Base-by-base conservation (phyloP, 2,888 invertebrate species). In the Drosophila testacea region DNA sequence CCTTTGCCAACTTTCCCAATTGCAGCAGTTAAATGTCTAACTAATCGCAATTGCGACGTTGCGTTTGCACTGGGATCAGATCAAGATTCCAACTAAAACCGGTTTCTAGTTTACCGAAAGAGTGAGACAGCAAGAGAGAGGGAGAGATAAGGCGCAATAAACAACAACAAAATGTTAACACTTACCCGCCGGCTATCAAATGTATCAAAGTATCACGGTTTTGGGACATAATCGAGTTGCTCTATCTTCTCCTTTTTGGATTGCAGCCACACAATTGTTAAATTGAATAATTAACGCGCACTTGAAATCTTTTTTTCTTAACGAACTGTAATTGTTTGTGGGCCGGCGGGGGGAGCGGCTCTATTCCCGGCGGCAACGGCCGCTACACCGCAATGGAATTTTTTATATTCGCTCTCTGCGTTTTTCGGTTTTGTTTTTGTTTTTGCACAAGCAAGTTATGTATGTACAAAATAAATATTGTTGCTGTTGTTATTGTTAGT, bases 131-230 rank as follows among this genome's bases (percentile, higher is more conserved):
- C 50, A 36, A 22, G 22, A 22, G 22, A 22, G 22, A 22, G 22
- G 22, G 47, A 50, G 50, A 62, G 70, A 69, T 67, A 75, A 77
- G 54, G 39, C 77, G 68, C 57, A 69, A 66, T 66, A 73, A 61
- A 62, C 38, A 55, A 79, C 46, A 69, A 59, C 65, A 69, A 59
- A 42, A 11, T 47, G n/a, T 57, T 48, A 42, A 48, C 39, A 95
- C 97, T 95, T 94, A 98, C 98, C 98, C 98, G 95, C 98, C 98
- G 93, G 98, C 98, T 90, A 98, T 94, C 91, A 98, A 95, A 94
- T 98, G 98, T 93, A 98, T 97, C 88, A 98, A 95, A 84, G 97
- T 97, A 94, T 98, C 97, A 93, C 96, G 96, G 94, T 91, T 91
- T 84, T 91, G 90, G 88, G 91, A 91, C 92, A 92, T 92, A 73